Evolutionary conservation across 2,888 invertebrate genomes (phyloP), one percentile per base, ranked within the genome.

Genomic region (Ophioninae sp.): DNA sequence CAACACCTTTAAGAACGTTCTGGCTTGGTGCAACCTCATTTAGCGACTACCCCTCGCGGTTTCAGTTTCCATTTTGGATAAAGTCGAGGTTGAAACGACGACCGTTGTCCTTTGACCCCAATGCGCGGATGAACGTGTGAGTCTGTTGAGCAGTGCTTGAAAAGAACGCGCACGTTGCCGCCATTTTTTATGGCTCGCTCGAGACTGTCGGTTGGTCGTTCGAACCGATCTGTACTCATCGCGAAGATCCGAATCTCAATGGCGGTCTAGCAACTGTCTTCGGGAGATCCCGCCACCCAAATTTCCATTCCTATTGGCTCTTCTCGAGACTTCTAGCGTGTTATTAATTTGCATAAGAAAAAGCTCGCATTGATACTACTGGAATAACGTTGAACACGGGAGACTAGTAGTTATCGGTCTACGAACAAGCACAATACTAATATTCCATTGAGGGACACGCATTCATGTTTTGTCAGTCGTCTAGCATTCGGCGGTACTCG

Each of bases 271-370:
- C 13, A 51, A 20, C 9, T 59, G 6, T 59, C 59, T 0, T 5
- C 17, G 20, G 59, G 20, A 59, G 2, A 59, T 10, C 7, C 17
- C 22, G 13, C 51, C 7, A 7, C 37, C 37, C 5, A 37, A n/a
- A 74, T 79, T 64, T 37, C 10, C 61, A 74, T 41, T 20, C 0
- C 22, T 6, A 37, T 41, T 20, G 37, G 7, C 23, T 17, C 22
- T 69, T 58, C 73, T 51, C 13, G 56, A 77, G 51, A 58, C 20
- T 44, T 20, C 58, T 37, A 41, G 65, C 30, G n/a, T 30, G 41
- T 76, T 86, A 87, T 87, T 87, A 88, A 88, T 88, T 89, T 87
- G 84, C 87, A 85, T 85, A 86, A 88, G 87, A 87, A 88, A 76
- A 85, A 84, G 84, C 85, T 79, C 79, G 77, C 81, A 20, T 7